A percentile compares a stretch with the other conserved stretches of the same genome.
phyloP scores from a whole-genome alignment of 2,113 vertebrate species.

The Melanostigma gelatinosum region DNA sequence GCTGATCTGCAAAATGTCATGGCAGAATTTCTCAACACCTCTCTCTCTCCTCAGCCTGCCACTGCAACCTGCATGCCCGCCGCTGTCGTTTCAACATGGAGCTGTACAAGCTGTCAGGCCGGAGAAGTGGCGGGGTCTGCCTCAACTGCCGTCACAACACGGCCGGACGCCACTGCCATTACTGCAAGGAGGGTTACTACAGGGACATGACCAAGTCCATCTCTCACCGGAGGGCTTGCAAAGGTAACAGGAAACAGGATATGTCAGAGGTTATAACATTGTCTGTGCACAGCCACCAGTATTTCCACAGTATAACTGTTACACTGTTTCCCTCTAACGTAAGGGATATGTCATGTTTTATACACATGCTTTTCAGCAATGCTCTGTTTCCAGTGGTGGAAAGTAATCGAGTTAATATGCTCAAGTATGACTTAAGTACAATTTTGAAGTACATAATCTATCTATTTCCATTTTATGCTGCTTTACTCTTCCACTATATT shows the following conservation, averaged over 20 bases:
- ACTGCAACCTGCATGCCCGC: conserved; percentile 96
- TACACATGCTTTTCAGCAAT: background rate
- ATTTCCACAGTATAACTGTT: background rate
- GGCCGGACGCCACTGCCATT: conserved; percentile 95
- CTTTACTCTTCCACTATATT: background rate
- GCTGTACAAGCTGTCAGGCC: conserved; percentile 96
- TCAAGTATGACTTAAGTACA: background rate
- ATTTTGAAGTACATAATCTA: background rate
- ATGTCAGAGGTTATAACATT: background rate
- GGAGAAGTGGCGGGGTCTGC: conserved; percentile 95
- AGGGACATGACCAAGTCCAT: conserved; percentile 97
- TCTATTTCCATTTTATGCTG: background rate
- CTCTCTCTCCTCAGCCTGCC: conserved; percentile 85
- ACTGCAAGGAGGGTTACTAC: conserved; percentile 99
- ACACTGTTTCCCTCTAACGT: background rate
- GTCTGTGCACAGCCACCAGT: background rate
- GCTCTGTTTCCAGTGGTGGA: background rate
- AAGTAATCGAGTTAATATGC: background rate
- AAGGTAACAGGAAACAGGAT: conserved; percentile 84
- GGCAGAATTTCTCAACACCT: background rate
- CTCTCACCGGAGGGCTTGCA: conserved; percentile 95
- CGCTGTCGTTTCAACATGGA: conserved; percentile 99
- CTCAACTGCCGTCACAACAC: conserved; percentile 99
- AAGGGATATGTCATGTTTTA: background rate
- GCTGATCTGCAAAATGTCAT: conserved; percentile 22